phyloP scores from a whole-genome alignment of 2,888 invertebrate genomes.

The Ophioninae sp. region DNA sequence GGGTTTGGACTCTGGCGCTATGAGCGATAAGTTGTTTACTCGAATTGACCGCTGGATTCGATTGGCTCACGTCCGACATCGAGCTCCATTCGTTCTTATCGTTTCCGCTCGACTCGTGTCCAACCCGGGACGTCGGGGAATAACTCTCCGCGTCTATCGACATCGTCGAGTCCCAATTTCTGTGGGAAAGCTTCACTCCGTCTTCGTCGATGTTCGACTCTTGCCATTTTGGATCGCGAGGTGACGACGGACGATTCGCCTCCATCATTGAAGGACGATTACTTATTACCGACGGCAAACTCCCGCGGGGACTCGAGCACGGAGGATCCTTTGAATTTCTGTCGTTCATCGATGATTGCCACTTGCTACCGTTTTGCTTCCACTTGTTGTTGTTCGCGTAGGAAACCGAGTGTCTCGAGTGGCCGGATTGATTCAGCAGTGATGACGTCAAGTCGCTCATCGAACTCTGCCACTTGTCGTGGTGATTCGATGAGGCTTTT shows the following conservation, averaged over 20 bases:
- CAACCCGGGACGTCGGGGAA: conserved; percentile 20
- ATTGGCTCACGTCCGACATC: conserved; percentile 76
- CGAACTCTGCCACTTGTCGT: conserved; percentile 83
- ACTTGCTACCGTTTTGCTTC: conserved; percentile 70
- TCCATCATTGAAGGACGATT: conserved; percentile 70
- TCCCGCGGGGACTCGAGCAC: conserved; percentile 46
- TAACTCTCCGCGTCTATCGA: conserved; percentile 68
- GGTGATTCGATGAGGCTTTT: conserved; percentile 66
- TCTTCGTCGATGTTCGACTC: conserved; percentile 74
- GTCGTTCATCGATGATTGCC: conserved; percentile 77
- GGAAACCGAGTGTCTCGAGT: conserved; percentile 44
- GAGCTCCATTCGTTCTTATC: conserved; percentile 74
- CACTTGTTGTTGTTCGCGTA: conserved; percentile 70
- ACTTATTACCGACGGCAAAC: conserved; percentile 70
- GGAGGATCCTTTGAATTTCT: conserved; percentile 71
- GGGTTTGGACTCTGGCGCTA: conserved; percentile 89
- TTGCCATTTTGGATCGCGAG: conserved; percentile 73
- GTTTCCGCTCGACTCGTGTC: conserved; percentile 52
- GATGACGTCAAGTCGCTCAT: conserved; percentile 85
- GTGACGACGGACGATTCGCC: conserved; percentile 64
- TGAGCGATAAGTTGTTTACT: conserved; percentile 87
- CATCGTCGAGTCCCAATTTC: conserved; percentile 67
- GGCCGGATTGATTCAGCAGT: conserved; percentile 51
- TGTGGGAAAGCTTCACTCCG: conserved; percentile 58
- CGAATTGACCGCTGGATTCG: conserved; percentile 68